These are phyloP conservation scores for Drosophila mercatorum DNA, from an alignment of 2,888 invertebrate species.

Conservation along the genomic window DNA sequence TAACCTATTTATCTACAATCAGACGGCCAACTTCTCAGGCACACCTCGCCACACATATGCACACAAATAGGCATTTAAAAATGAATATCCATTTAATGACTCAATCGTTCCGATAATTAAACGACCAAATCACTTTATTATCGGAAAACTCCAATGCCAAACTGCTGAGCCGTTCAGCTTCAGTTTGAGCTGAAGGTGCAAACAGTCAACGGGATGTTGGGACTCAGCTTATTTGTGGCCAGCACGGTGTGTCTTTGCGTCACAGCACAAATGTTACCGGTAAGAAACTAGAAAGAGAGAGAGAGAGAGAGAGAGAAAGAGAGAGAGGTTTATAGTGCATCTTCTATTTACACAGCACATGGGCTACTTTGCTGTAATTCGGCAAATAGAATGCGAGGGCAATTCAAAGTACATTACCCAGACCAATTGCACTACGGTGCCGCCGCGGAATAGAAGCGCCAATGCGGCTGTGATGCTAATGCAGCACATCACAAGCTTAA, in stretches of 20 bases:
- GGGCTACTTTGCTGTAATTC: conserved; percentile 49
- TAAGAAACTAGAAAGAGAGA: conserved; percentile 17
- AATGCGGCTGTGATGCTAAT: conserved; percentile 27
- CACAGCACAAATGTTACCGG: conserved; percentile 36
- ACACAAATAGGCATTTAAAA: conserved; percentile 20
- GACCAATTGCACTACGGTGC: conserved; percentile 28
- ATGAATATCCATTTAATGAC: conserved; percentile 44
- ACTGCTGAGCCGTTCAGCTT: conserved; percentile 25
- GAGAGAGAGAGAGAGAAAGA: background rate
- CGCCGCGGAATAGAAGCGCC: conserved; percentile 47
- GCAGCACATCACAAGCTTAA: conserved; percentile 26
- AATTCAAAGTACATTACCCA: conserved; percentile 46
- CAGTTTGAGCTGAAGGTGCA: conserved; percentile 19
- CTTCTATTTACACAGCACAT: conserved; percentile 19
- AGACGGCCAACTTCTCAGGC: background rate
- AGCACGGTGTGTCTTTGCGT: conserved; percentile 12
- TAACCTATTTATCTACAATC: too few relatives aligned
- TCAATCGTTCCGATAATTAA: conserved; percentile 57
- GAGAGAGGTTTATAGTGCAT: too few relatives aligned
- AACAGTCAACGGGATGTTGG: conserved; percentile 23
- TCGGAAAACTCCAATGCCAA: conserved; percentile 54
- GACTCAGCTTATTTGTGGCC: conserved; percentile 27
- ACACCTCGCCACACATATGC: conserved; percentile 25
- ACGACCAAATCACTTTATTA: conserved; percentile 42
- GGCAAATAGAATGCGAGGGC: conserved; percentile 45